Base-by-base conservation (phyloP, 1,140 invertebrate genomes). In the Pemphigus obesinymphae region DNA sequence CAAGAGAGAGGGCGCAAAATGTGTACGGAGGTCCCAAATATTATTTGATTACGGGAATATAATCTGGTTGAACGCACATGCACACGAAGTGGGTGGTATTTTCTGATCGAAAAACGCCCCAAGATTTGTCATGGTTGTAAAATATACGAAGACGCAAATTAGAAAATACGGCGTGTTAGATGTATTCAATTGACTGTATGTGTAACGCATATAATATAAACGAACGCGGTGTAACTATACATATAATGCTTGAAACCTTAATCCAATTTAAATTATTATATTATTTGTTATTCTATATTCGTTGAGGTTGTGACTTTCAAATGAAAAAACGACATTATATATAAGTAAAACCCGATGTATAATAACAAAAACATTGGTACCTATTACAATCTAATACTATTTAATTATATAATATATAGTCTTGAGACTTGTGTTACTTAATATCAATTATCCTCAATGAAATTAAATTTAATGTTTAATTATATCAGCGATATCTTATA, bases 21-120 rank as follows among this genome's bases (percentile, higher is more conserved):
- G 29, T n/a, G 31, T 37, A 26, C 17, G 50, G 48, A 75, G 53
- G 13, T 55, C 37, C 53, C 34, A 37, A 61, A 61, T 78, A 78
- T 78, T 58, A 78, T 78, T 78, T 78, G 53, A 78, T 78, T 61
- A 78, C 34, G 48, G 75, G 6, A 78, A 40, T 61, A 61, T 40
- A 58, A 78, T 58, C 29, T 55, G n/a, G 53, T 61, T 23, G 75
- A 75, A 50, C 34, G 50, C 43, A 34, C 73, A 34, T n/a, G 48
- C 73, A 37, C 53, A 43, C 75, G n/a, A 78, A 78, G 75, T 78
- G 75, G 75, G 75, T 78, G 75, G 75, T 78, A 78, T 78, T 78
- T 78, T 78, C 53, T 78, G 50, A 78, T 78, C 75, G 34, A 78
- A 78, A 78, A 78, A 78, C 75, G 53, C 75, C 75, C 75, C 23